These are phyloP conservation scores for Plebejus anna DNA, from an alignment of 2,888 invertebrate genomes.

Conservation along the genomic window DNA sequence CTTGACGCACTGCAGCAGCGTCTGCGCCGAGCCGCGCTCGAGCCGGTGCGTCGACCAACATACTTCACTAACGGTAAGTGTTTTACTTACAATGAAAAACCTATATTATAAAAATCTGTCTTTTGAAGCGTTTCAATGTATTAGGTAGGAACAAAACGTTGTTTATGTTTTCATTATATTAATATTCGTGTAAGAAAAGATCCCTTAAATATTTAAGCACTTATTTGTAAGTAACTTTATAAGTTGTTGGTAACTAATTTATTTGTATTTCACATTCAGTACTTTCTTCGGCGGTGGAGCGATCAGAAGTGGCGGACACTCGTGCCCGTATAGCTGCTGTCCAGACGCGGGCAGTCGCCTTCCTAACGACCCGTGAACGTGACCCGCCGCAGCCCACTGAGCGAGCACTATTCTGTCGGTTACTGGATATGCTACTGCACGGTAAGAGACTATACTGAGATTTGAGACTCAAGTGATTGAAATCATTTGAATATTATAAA, in stretches of 20 bases:
- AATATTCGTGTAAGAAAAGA: too few relatives aligned
- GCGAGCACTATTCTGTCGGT: constrained; percentile 64
- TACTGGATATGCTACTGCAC: constrained; percentile 73
- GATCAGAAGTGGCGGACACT: constrained; percentile 57
- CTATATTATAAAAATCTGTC: too few relatives aligned
- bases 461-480: too few relatives aligned
- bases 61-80: constrained; percentile 60
- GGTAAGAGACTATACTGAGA: constrained; percentile 46
- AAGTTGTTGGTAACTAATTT: background rate
- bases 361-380: constrained; percentile 56
- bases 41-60: constrained; percentile 45
- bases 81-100: background rate
- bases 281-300: constrained; percentile 55
- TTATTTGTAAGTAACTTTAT: background rate
- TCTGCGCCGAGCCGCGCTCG: constrained; percentile 48
- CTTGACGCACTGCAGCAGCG: constrained; percentile 72
- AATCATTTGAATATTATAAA: too few relatives aligned
- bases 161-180: too few relatives aligned
- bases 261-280: constrained; percentile 43
- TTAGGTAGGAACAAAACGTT: too few relatives aligned
- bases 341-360: constrained; percentile 72
- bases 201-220: too few relatives aligned
- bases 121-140: too few relatives aligned
- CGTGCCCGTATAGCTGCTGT: constrained; percentile 75
- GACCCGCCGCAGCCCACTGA: constrained; percentile 48